These are phyloP conservation scores for Nomada ruficornis DNA, from an alignment of 2,888 invertebrate species.

Conservation along the genomic window DNA sequence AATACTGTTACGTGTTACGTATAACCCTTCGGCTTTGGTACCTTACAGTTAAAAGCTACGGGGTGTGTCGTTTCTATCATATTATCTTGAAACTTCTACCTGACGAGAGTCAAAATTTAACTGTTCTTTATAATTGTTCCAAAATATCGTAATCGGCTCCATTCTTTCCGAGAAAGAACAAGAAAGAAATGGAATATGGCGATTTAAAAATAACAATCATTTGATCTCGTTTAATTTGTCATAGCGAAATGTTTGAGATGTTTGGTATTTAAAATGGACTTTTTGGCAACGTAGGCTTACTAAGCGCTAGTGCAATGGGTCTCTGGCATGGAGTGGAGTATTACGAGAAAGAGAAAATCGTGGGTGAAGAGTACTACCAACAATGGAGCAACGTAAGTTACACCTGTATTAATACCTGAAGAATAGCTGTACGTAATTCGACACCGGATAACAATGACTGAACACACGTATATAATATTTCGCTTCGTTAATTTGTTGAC, in stretches of 20 bases:
- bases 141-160: background rate
- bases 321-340: slow-evolving; percentile 98
- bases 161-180: too few species aligned
- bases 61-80: too few species aligned
- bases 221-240: background rate
- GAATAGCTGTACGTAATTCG: background rate
- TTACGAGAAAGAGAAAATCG: slow-evolving; percentile 96
- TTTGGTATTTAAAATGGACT: slow-evolving; percentile 4
- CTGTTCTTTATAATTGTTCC: too few species aligned
- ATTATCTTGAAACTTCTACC: too few species aligned
- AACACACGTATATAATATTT: too few species aligned
- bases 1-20: background rate
- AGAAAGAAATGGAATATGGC: too few species aligned
- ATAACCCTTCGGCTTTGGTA: too few species aligned
- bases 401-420: background rate
- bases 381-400: slow-evolving; percentile 94
- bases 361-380: slow-evolving; percentile 96
- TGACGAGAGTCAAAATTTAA: too few species aligned
- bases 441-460: background rate
- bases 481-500: slow-evolving; percentile 3
- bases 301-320: slow-evolving; percentile 97
- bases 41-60: too few species aligned
- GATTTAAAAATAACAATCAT: too few species aligned
- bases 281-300: slow-evolving; percentile 87
- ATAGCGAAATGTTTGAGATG: too few species aligned